Conservation (phyloP, 2,797 vertebrate genomes). For the Cynodonichthys magdalenae region DNA sequence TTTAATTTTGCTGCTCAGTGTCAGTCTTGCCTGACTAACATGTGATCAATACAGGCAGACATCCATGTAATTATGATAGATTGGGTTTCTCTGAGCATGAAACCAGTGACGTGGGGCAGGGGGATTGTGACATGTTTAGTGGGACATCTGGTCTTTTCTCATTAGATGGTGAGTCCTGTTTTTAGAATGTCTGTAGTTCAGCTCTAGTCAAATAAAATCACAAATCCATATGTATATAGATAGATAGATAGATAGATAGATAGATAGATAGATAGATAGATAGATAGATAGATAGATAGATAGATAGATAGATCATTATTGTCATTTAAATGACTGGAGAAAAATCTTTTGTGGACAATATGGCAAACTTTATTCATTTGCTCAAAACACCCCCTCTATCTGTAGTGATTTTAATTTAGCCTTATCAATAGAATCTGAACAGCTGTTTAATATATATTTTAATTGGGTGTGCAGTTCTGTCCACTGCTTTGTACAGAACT, state of each 20-base stretch:
- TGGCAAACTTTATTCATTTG: too few species aligned
- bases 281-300: too few species aligned
- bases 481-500: background rate
- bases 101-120: slow-evolving; percentile 47
- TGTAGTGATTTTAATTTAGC: background rate
- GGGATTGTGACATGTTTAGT: slow-evolving; percentile 59
- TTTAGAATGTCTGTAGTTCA: slow-evolving; percentile 14
- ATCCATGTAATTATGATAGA: slow-evolving; percentile 80
- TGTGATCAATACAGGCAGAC: slow-evolving; percentile 79
- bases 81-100: slow-evolving; percentile 73
- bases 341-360: background rate
- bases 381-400: background rate
- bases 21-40: slow-evolving; percentile 76
- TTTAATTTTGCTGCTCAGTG: slow-evolving; percentile 74
- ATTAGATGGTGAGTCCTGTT: slow-evolving; percentile 32
- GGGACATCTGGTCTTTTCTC: slow-evolving; percentile 56
- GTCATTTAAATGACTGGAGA: too few species aligned
- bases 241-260: too few species aligned
- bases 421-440: too few species aligned
- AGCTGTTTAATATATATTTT: too few species aligned
- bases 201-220: background rate
- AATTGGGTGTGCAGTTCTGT: background rate
- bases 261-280: too few species aligned
- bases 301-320: too few species aligned
- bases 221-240: too few species aligned